These are phyloP conservation scores for Pterocles gutturalis DNA, from an alignment of 2,113 vertebrate species.

Conservation along the genomic window DNA sequence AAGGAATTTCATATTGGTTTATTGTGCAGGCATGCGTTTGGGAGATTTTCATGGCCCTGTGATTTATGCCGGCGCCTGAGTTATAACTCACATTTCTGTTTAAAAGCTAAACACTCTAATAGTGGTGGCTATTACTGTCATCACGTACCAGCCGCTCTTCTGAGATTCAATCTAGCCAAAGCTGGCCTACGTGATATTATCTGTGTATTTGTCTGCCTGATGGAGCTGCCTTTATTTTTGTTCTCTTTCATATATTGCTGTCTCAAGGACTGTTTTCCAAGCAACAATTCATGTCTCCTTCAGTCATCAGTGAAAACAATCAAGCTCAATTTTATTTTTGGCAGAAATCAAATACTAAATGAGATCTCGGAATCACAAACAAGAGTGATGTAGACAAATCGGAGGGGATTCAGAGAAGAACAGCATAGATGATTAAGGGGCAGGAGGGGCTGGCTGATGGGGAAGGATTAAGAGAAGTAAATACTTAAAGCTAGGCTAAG, in stretches of 20 bases:
- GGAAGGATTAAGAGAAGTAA: slow-evolving; percentile 51
- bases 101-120: slow-evolving; percentile 62
- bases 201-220: slow-evolving; percentile 41
- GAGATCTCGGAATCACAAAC: slow-evolving; percentile 62
- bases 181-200: not conserved
- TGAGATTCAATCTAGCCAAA: slow-evolving; percentile 28
- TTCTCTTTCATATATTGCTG: slow-evolving; percentile 7
- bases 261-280: slow-evolving; percentile 65
- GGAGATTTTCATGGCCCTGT: not conserved
- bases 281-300: slow-evolving; percentile 54
- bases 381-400: slow-evolving; percentile 55
- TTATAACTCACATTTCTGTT: slow-evolving; percentile 63
- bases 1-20: not conserved
- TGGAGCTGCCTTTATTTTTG: slow-evolving; percentile 31
- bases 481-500: not conserved
- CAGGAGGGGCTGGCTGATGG: slow-evolving; percentile 25
- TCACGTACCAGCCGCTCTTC: slow-evolving; percentile 2
- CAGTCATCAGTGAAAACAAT: slow-evolving; percentile 69
- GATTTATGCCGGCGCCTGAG: slow-evolving; percentile 36
- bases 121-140: slow-evolving; percentile 59
- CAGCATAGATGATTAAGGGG: slow-evolving; percentile 12
- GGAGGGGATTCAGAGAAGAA: slow-evolving; percentile 14
- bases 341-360: slow-evolving; percentile 71
- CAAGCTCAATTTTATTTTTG: slow-evolving; percentile 58
- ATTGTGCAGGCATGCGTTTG: not conserved